Conservation (phyloP, 2,113 vertebrate species). For the Cairina moschata region DNA sequence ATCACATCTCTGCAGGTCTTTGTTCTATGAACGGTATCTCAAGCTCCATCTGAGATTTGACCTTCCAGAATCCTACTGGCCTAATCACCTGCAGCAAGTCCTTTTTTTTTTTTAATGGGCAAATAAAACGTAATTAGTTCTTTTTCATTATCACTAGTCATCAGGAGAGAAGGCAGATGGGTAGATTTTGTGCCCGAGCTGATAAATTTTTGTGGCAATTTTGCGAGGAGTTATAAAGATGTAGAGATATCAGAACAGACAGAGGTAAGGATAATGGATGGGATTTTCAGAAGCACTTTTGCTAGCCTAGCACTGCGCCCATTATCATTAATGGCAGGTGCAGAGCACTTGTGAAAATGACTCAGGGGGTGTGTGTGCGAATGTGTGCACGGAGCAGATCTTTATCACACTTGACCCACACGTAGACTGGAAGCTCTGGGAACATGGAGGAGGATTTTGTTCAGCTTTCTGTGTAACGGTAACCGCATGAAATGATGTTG, state of each 20-base stretch:
- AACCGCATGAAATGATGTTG: not conserved
- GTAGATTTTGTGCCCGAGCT: not conserved
- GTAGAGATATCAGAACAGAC: not conserved
- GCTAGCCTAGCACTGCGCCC: not conserved
- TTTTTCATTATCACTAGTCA: slow-evolving; percentile 25
- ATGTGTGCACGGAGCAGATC: not conserved
- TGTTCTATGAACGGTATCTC: not conserved
- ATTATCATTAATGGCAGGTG: not conserved
- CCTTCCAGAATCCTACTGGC: slow-evolving; percentile 7
- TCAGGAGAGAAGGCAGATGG: slow-evolving; percentile 4
- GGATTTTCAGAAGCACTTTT: slow-evolving; percentile 3
- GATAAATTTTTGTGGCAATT: not conserved
- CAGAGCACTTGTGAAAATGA: not conserved
- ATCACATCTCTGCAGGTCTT: not conserved
- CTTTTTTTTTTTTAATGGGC: not conserved
- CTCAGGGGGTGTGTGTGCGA: not conserved
- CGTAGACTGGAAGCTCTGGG: not conserved
- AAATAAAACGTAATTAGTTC: slow-evolving; percentile 26
- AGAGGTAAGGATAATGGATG: not conserved
- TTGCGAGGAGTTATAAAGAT: not conserved
- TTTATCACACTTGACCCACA: not conserved
- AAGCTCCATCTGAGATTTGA: not conserved
- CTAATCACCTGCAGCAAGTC: not conserved
- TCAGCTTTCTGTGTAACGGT: not conserved
- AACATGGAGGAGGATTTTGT: not conserved